These are phyloP conservation scores for Nomada fabriciana DNA, from an alignment of 2,888 invertebrate genomes.

Conservation along the genomic window DNA sequence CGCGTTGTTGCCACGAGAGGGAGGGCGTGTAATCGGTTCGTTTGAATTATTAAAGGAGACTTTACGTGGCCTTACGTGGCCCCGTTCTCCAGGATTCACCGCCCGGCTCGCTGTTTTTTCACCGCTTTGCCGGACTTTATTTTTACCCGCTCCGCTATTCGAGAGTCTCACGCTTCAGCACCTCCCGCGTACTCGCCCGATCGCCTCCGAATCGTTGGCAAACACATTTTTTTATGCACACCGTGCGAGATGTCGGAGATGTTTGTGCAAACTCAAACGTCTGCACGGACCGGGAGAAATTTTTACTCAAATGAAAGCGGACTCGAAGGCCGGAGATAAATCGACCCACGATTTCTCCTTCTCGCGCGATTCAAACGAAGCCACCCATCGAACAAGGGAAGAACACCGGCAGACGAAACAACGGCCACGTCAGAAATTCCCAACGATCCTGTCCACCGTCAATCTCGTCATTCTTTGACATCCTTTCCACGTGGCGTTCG, in stretches of 20 bases:
- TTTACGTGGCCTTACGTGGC: not conserved
- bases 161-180: constrained; percentile 16
- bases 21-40: constrained; percentile 49
- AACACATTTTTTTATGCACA: too few species aligned
- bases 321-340: not conserved
- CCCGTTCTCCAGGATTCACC: constrained; percentile 21
- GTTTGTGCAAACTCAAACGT: too few species aligned
- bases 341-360: too few species aligned
- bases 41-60: constrained; percentile 62
- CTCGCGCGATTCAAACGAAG: not conserved
- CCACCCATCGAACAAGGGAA: not conserved
- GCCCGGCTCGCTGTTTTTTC: constrained; percentile 7
- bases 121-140: constrained; percentile 2
- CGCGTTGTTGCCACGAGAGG: constrained; percentile 12
- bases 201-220: not conserved
- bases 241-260: too few species aligned
- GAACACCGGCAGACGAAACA: not conserved
- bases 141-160: constrained; percentile 5
- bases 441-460: constrained; percentile 46
- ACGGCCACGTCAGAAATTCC: constrained; percentile 50
- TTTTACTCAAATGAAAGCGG: not conserved
- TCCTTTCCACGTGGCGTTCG: constrained; percentile 40
- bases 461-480: constrained; percentile 61
- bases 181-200: constrained; percentile 20
- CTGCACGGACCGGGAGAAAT: too few species aligned